Base-by-base conservation (phyloP, 2,113 vertebrate genomes). In the Pavo muticus region DNA sequence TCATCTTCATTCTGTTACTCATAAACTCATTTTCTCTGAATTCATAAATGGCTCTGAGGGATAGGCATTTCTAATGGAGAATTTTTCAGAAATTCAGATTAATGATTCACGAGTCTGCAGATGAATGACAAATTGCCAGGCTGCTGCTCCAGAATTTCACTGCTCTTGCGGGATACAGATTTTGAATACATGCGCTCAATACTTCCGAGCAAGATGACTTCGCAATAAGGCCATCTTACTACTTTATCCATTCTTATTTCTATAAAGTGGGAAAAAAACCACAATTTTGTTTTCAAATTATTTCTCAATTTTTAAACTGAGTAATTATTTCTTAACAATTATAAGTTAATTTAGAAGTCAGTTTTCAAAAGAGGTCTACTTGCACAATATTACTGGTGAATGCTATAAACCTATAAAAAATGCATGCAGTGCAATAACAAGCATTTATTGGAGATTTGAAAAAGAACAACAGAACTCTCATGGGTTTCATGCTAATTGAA, bases 1-100 rank as follows among this genome's bases (percentile, higher is more conserved):
- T 86, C 50, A 52, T 52, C 25, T 27, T 29, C 30, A 39, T 32
- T 74, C 30, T 87, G 64, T 73, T 91, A 15, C 45, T 92, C 61
- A 47, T 54, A 87, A 90, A 91, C n/a, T 96, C 83, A 72, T 90
- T 96, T 96, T 80, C 45, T 77, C 64, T 4, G 17, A 73, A 84
- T 85, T 52, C 44, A 35, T 89, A 83, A 92, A 67, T 81, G 88
- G 15, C 64, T 91, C 79, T 52, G 87, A 93, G 90, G 88, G 54
- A 71, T 64, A 75, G 65, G 42, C 37, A 27, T 94, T 91, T 85
- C 68, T 92, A 80, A 73, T 52, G 81, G 71, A 91, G 63, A 67
- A 64, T 5, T 0, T 94, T 96, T 96, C 61, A 89, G 79, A 94
- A 94, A 75, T 94, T 95, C 91, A 87, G 30, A 68, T 85, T 78